Conservation (phyloP, 2,888 invertebrate genomes). For the Harpalus rubripes region DNA sequence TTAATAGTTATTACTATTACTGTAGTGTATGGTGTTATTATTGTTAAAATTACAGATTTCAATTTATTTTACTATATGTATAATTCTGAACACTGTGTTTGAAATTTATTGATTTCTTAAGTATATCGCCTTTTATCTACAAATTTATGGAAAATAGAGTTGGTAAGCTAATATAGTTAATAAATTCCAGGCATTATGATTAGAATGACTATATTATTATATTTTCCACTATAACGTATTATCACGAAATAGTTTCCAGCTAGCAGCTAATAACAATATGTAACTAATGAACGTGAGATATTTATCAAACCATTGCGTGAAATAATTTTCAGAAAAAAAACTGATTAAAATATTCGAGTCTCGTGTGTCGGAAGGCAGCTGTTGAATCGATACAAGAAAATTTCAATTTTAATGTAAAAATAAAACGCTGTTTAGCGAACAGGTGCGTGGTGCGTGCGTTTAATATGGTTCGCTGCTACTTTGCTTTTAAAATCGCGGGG, state of each 20-base stretch:
- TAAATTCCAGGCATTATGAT: neutral
- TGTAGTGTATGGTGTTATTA: no score
- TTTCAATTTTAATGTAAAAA: constrained; percentile 64
- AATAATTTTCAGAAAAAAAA: constrained; percentile 15
- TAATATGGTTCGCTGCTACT: constrained; percentile 62
- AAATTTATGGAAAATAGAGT: neutral
- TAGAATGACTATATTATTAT: constrained; percentile 8
- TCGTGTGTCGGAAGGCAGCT: constrained; percentile 22
- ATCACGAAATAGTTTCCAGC: neutral
- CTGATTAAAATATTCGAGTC: neutral
- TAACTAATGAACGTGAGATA: neutral
- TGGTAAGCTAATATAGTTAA: neutral
- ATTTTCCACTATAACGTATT: neutral
- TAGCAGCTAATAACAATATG: neutral
- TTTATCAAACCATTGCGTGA: constrained; percentile 12
- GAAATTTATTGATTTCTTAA: no score
- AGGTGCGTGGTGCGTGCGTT: constrained; percentile 64
- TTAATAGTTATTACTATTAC: no score
- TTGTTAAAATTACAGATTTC: no score
- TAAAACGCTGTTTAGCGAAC: constrained; percentile 54
- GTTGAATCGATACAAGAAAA: constrained; percentile 55
- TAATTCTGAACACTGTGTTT: no score
- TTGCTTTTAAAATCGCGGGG: constrained; percentile 51
- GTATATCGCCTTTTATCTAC: neutral
- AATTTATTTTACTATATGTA: no score